phyloP scores from a whole-genome alignment of 2,888 invertebrate species.

The Scaptomyza flava region DNA sequence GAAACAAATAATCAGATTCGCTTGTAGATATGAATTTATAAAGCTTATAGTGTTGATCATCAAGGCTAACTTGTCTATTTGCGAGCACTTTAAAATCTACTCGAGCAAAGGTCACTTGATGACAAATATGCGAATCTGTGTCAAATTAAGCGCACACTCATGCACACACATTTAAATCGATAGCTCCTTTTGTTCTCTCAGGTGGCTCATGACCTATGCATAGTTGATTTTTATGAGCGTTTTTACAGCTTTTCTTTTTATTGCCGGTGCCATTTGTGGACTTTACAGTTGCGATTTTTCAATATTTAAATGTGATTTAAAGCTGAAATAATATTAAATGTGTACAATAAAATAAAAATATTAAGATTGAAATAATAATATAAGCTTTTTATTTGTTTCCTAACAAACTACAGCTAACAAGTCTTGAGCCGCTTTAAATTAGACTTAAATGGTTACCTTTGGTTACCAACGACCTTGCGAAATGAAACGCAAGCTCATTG shows the following conservation, averaged over 20 bases:
- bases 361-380: not conserved
- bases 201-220: slow-evolving; percentile 37
- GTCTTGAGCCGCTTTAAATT: too few species aligned
- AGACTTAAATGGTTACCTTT: not conserved
- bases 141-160: not conserved
- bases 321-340: not conserved
- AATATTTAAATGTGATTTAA: not conserved
- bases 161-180: slow-evolving; percentile 30
- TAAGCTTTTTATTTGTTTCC: too few species aligned
- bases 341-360: not conserved
- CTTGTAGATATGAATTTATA: not conserved
- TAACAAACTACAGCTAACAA: too few species aligned
- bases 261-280: slow-evolving; percentile 5
- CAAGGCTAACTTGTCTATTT: slow-evolving; percentile 61
- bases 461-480: not conserved
- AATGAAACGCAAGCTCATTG: not conserved
- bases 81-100: slow-evolving; percentile 14
- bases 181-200: slow-evolving; percentile 43
- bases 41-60: slow-evolving; percentile 47
- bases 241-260: slow-evolving; percentile 4
- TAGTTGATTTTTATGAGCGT: slow-evolving; percentile 33
- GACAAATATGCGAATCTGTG: slow-evolving; percentile 12
- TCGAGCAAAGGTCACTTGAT: slow-evolving; percentile 24
- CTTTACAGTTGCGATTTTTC: slow-evolving; percentile 5
- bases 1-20: slow-evolving; percentile 4